phyloP scores from a whole-genome alignment of 1,140 invertebrate genomes.

The Harlomillsia oculata region DNA sequence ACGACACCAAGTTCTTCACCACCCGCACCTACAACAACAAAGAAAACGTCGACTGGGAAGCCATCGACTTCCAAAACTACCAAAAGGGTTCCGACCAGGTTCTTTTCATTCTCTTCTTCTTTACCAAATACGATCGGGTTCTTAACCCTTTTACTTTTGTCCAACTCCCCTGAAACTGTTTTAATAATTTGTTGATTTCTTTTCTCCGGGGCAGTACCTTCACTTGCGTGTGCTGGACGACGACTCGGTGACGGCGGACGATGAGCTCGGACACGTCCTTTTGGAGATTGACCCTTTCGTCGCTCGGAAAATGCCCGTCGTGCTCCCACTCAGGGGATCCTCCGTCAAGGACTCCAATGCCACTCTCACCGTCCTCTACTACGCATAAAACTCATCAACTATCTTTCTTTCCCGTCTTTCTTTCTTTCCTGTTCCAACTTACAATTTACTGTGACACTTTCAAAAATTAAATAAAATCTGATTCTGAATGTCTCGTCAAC shows the following conservation, averaged over 20 bases:
- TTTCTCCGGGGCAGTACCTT: constrained; percentile 11
- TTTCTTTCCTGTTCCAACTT: not conserved
- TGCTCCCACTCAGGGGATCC: not conserved
- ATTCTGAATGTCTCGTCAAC: too few species aligned
- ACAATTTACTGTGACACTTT: too few species aligned
- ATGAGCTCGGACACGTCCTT: constrained; percentile 25
- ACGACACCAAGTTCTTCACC: constrained; percentile 19
- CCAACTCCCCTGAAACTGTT: too few species aligned
- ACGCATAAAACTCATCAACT: not conserved
- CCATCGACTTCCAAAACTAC: constrained; percentile 30
- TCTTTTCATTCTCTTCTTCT: not conserved
- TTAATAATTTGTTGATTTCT: constrained; percentile 4
- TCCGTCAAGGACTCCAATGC: not conserved
- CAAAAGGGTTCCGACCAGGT: constrained; percentile 28
- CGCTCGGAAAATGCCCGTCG: not conserved
- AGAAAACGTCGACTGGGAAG: constrained; percentile 22
- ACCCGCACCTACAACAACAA: constrained; percentile 24
- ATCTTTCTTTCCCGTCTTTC: too few species aligned
- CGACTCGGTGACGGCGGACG: constrained; percentile 20
- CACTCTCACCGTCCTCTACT: constrained; percentile 3
- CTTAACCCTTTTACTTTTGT: too few species aligned
- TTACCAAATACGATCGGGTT: too few species aligned
- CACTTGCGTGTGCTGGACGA: constrained; percentile 26
- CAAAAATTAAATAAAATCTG: too few species aligned
- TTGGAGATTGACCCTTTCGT: constrained; percentile 25